These are phyloP conservation scores for Forbesichthys papilliferus DNA, from an alignment of 2,113 vertebrate genomes.

Conservation along the genomic window DNA sequence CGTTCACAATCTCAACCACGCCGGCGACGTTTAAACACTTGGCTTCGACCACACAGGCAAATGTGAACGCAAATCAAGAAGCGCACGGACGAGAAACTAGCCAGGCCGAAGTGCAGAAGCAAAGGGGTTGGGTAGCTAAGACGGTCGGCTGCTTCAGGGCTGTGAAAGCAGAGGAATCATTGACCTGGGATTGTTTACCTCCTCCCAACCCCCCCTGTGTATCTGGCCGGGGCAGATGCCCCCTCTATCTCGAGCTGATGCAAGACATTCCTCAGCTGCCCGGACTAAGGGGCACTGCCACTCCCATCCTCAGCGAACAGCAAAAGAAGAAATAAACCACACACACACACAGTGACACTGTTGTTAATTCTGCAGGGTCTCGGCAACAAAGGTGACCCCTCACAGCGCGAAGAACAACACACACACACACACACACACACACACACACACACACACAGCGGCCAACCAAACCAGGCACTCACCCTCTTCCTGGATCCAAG, in stretches of 20 bases:
- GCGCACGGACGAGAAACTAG: too few relatives aligned
- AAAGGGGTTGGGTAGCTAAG: neutral
- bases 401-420: conserved; percentile 4
- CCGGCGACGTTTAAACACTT: too few relatives aligned
- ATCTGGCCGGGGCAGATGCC: conserved; percentile 1
- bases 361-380: conserved; percentile 22
- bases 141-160: conserved; percentile 1
- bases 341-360: conserved; percentile 3
- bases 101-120: neutral
- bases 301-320: conserved; percentile 4
- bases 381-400: conserved; percentile 6
- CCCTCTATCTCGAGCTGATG: conserved; percentile 19
- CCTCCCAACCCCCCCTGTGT: neutral
- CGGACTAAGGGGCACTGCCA: neutral
- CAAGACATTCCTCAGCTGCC: conserved; percentile 42
- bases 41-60: too few relatives aligned
- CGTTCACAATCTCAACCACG: too few relatives aligned
- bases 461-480: conserved; percentile 64
- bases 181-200: conserved; percentile 19
- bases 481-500: conserved; percentile 93
- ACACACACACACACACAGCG: neutral
- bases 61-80: too few relatives aligned
- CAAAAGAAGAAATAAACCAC: neutral
- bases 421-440: neutral
- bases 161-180: conserved; percentile 1